These are phyloP conservation scores for Monochamus saltuarius DNA, from an alignment of 1,140 invertebrate species.

Conservation along the genomic window DNA sequence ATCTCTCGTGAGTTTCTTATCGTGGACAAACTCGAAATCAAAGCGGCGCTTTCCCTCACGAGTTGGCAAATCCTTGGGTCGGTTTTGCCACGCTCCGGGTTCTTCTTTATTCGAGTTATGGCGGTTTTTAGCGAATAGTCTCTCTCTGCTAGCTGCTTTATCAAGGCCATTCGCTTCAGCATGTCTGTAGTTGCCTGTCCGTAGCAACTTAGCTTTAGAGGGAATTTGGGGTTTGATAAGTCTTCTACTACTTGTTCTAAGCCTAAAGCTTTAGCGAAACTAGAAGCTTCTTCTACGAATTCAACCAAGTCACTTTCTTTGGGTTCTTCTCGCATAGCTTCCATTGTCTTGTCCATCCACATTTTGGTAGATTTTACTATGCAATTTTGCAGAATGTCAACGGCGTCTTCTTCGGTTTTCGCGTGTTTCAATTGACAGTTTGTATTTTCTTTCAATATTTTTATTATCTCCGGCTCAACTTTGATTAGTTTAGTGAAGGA, in stretches of 20 bases:
- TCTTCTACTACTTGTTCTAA: conserved; percentile 62
- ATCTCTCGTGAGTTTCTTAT: conserved; percentile 65
- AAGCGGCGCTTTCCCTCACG: conserved; percentile 68
- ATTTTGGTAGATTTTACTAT: conserved; percentile 39
- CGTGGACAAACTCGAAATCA: conserved; percentile 51
- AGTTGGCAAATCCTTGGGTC: conserved; percentile 69
- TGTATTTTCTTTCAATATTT: conserved; percentile 38
- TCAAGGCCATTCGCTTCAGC: conserved; percentile 69
- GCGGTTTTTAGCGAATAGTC: conserved; percentile 63
- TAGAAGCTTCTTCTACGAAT: conserved; percentile 63
- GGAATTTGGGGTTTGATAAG: conserved; percentile 24
- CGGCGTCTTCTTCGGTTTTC: conserved; percentile 41
- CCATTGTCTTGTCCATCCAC: conserved; percentile 28
- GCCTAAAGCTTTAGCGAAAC: conserved; percentile 69
- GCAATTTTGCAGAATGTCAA: conserved; percentile 37
- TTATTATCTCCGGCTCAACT: conserved; percentile 43
- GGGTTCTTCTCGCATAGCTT: conserved; percentile 14
- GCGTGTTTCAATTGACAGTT: conserved; percentile 33
- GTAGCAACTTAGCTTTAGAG: conserved; percentile 10
- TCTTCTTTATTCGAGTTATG: conserved; percentile 61
- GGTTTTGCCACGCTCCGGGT: conserved; percentile 65
- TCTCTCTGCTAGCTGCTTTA: conserved; percentile 69
- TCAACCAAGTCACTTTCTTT: conserved; percentile 44
- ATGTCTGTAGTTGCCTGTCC: conserved; percentile 62
- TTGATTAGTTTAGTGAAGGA: conserved; percentile 48